phyloP scores from a whole-genome alignment of 1,140 invertebrate genomes.

The Glossosoma conforme region DNA sequence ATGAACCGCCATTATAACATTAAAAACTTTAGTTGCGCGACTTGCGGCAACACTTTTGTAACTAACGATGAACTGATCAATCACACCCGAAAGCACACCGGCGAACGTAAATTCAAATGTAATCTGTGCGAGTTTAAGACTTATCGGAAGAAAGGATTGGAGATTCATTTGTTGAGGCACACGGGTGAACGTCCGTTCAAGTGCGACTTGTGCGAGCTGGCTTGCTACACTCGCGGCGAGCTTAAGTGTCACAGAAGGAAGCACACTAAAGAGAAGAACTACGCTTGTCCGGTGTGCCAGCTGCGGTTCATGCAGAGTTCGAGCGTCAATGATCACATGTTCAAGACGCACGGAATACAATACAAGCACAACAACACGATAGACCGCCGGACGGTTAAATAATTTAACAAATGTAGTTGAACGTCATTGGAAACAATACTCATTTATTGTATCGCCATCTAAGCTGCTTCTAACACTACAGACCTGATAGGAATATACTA shows the following conservation, averaged over 20 bases:
- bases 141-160: constrained; percentile 42
- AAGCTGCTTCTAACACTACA: no score
- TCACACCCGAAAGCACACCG: constrained; percentile 44
- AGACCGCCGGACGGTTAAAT: constrained; percentile 24
- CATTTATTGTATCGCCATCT: no score
- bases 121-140: constrained; percentile 50
- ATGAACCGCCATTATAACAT: constrained; percentile 46
- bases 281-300: constrained; percentile 30
- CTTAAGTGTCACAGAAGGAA: constrained; percentile 10
- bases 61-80: constrained; percentile 43
- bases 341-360: constrained; percentile 39
- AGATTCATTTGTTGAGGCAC: constrained; percentile 34
- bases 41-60: constrained; percentile 46
- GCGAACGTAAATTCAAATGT: constrained; percentile 51
- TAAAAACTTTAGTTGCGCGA: constrained; percentile 45
- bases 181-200: constrained; percentile 21
- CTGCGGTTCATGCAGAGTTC: constrained; percentile 47
- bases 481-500: no score
- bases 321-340: constrained; percentile 47
- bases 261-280: constrained; percentile 9
- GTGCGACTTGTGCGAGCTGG: constrained; percentile 14
- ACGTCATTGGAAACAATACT: no score
- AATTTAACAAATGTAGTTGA: no score
- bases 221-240: not conserved
- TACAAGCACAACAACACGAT: constrained; percentile 39